Conservation (phyloP, 2,888 invertebrate species). For the Campoplex capitator region DNA sequence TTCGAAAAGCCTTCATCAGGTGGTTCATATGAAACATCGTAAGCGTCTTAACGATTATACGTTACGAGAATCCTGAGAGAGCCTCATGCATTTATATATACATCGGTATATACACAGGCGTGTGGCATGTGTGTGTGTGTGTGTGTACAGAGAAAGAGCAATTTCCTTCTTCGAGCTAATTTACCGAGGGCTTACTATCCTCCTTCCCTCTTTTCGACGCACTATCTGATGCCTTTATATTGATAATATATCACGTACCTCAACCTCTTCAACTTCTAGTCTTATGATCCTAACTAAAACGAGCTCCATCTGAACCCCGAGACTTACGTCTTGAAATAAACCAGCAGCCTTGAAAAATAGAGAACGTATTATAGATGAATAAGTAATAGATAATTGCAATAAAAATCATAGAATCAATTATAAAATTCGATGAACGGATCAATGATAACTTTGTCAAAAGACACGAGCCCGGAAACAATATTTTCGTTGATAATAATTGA, state of each 20-base stretch:
- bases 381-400: background rate
- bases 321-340: slow-evolving; percentile 81
- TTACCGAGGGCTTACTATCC: slow-evolving; percentile 43
- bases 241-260: slow-evolving; percentile 78
- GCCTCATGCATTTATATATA: slow-evolving; percentile 18
- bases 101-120: background rate
- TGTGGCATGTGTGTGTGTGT: background rate
- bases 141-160: slow-evolving; percentile 33
- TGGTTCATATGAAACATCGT: slow-evolving; percentile 51
- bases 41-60: slow-evolving; percentile 56
- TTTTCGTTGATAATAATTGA: too few relatives aligned
- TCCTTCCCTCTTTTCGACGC: background rate
- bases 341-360: slow-evolving; percentile 78
- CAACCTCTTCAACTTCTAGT: slow-evolving; percentile 84
- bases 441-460: background rate
- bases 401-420: background rate
- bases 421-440: background rate
- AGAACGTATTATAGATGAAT: slow-evolving; percentile 8
- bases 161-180: slow-evolving; percentile 55
- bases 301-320: slow-evolving; percentile 86
- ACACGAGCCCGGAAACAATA: background rate
- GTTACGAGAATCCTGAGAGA: slow-evolving; percentile 43
- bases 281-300: slow-evolving; percentile 86
- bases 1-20: slow-evolving; percentile 34
- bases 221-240: slow-evolving; percentile 47